Evolutionary conservation across 2,888 invertebrate species (phyloP).

Genomic region (Sminthurinus aureus): DNA sequence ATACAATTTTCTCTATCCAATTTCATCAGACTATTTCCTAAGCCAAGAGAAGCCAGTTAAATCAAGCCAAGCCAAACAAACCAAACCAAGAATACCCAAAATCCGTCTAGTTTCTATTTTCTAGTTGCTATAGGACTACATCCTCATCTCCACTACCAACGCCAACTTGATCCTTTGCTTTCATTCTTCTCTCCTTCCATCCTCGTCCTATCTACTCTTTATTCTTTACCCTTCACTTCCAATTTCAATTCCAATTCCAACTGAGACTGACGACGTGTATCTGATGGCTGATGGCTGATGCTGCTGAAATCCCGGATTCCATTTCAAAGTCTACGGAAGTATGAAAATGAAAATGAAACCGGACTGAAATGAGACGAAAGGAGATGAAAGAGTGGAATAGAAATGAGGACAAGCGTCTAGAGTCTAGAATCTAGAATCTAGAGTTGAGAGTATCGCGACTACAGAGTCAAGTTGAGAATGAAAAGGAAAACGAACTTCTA

Average conservation of each 20-base stretch:
- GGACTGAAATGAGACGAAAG: not conserved
- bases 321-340: not conserved
- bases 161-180: not conserved
- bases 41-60: too few relatives aligned
- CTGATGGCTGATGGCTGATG: too few relatives aligned
- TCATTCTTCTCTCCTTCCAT: not conserved
- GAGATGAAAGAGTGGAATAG: not conserved
- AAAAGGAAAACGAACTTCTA: not conserved
- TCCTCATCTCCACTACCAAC: not conserved
- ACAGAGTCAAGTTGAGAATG: not conserved
- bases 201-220: not conserved
- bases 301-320: not conserved
- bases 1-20: conserved; percentile 37
- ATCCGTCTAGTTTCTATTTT: too few relatives aligned
- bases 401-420: not conserved
- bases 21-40: conserved; percentile 38
- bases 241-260: too few relatives aligned
- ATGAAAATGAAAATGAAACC: not conserved
- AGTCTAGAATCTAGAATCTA: too few relatives aligned
- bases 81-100: not conserved
- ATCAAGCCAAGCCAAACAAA: conserved; percentile 10
- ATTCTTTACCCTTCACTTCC: conserved; percentile 31
- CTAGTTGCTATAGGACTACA: not conserved
- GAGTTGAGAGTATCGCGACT: too few relatives aligned
- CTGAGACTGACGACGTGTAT: too few relatives aligned